A percentile compares a stretch with the other conserved stretches of the same genome.
Conservation (phyloP, 2,113 vertebrate species). For the Pangasianodon gigas region DNA sequence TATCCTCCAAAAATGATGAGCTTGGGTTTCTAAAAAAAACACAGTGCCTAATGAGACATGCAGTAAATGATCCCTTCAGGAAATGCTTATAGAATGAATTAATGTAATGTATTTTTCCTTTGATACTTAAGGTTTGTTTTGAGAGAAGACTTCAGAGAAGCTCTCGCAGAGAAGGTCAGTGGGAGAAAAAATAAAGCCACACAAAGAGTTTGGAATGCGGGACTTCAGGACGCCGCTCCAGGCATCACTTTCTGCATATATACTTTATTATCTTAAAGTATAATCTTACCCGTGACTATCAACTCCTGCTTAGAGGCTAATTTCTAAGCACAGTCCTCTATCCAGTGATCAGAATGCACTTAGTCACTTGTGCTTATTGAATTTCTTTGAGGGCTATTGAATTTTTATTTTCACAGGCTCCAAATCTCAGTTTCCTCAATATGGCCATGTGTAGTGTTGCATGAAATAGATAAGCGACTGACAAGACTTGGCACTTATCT, state of each 20-base stretch:
- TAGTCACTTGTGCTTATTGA: not conserved
- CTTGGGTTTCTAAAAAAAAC: not conserved
- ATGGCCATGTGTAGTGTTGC: not conserved
- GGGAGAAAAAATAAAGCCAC: constrained; percentile 13
- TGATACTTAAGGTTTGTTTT: constrained; percentile 10
- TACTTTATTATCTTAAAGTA: constrained; percentile 9
- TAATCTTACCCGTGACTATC: not conserved
- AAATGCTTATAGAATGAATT: constrained; percentile 17
- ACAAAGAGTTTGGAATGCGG: constrained; percentile 7
- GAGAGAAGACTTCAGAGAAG: constrained; percentile 12
- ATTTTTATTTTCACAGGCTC: not conserved
- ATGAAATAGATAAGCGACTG: not conserved
- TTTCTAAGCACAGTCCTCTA: not conserved
- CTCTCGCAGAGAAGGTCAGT: not conserved
- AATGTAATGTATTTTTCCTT: not conserved
- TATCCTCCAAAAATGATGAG: not conserved
- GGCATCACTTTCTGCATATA: not conserved
- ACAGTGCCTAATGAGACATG: not conserved
- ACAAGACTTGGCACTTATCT: not conserved
- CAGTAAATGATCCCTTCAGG: not conserved
- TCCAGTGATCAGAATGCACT: not conserved
- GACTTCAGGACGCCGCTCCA: not conserved
- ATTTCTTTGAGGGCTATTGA: not conserved
- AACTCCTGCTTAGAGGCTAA: not conserved
- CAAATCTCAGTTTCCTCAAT: not conserved